phyloP scores from a whole-genome alignment of 2,888 invertebrate species.

The Acleris sparsana region DNA sequence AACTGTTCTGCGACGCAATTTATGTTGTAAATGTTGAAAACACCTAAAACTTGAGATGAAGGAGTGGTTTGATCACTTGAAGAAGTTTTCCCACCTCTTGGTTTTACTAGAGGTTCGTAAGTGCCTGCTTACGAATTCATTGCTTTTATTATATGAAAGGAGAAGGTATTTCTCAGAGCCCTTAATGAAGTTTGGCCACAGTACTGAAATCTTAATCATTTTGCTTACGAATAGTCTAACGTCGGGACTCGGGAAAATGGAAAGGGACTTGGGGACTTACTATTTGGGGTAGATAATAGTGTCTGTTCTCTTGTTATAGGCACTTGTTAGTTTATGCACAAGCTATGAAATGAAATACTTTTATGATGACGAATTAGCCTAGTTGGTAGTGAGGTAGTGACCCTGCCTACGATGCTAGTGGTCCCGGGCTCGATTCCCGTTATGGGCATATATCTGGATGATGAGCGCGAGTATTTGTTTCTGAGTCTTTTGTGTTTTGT shows the following conservation, averaged over 20 bases:
- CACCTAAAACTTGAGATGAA: constrained; percentile 19
- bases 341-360: no score
- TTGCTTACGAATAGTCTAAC: constrained; percentile 28
- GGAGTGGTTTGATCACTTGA: constrained; percentile 23
- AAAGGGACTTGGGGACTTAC: constrained; percentile 7
- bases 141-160: constrained; percentile 36
- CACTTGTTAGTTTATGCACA: no score
- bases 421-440: no score
- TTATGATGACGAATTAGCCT: no score
- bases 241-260: background rate
- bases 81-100: constrained; percentile 23
- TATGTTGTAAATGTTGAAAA: constrained; percentile 28
- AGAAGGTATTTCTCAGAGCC: constrained; percentile 39
- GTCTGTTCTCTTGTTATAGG: no score
- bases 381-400: no score
- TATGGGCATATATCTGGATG: no score
- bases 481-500: no score
- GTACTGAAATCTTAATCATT: constrained; percentile 47
- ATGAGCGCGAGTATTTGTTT: no score
- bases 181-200: constrained; percentile 44
- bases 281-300: constrained; percentile 15
- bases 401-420: no score
- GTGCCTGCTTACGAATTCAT: constrained; percentile 51
- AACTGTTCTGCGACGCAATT: constrained; percentile 27
- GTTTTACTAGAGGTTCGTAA: constrained; percentile 47